Evolutionary conservation across 2,888 invertebrate genomes (phyloP), one percentile per base, ranked within the genome.

Genomic region (Dryocosmus kuriphilus): DNA sequence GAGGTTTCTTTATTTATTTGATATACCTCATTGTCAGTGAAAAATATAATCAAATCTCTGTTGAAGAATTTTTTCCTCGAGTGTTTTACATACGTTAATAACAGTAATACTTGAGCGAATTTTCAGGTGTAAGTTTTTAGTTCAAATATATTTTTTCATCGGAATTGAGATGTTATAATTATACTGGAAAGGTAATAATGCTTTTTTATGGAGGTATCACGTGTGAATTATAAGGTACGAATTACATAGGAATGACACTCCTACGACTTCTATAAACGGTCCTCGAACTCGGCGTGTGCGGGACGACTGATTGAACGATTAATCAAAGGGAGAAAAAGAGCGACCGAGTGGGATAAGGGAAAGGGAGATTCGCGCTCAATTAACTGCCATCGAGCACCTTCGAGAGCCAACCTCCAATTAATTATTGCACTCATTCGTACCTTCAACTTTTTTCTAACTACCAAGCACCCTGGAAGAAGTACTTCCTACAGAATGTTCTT

Each of bases 361-460:
- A 81, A 83, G 85, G 75, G 80, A 83, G 85, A 82, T 85, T 86
- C 86, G 82, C 85, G 87, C 86, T 88, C 88, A 87, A 88, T 89
- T 88, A 88, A 86, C 84, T 84, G 82, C 83, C 82, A 85, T 84
- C 84, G 85, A 87, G 84, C 84, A 86, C 83, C 84, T 84, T 83
- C 81, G 79, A 80, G 82, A 79, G 80, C 73, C 79, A 74, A 79
- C 76, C 79, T 77, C 82, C 86, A 87, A 89, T 89, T 89, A 88
- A 89, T 89, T 87, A 84, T 84, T 83, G 84, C 86, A 81, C 81
- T 82, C 76, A 79, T 74, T 80, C 78, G 83, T 79, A 82, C 80
- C 79, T 79, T 75, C 35, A 51, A 51, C 60, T 73, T 79, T 79
- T 80, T 79, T 14, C 51, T n/a, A 51, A 51, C 51, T 51, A 32